Conservation (phyloP, 2,888 invertebrate species). For the Harmothoe impar region DNA sequence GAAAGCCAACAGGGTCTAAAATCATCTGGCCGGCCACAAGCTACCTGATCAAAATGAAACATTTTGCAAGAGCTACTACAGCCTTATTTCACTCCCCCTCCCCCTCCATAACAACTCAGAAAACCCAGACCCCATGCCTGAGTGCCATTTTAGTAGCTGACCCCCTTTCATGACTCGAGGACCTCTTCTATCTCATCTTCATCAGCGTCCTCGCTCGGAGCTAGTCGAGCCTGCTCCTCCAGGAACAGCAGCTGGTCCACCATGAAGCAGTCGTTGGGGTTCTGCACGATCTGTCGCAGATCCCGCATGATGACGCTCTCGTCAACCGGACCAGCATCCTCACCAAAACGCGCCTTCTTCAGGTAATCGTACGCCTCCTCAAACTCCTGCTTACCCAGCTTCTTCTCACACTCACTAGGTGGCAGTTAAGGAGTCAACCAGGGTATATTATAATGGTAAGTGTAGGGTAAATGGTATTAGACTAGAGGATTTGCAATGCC, state of each 20-base stretch:
- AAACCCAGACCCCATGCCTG: no score
- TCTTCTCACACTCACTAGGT: slow-evolving; percentile 79
- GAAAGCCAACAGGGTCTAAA: no score
- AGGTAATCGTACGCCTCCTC: slow-evolving; percentile 80
- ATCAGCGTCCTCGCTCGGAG: not conserved
- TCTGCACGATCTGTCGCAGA: slow-evolving; percentile 78
- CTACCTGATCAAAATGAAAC: no score
- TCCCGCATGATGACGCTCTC: slow-evolving; percentile 81
- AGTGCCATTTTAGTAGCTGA: no score
- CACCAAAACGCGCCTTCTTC: slow-evolving; percentile 76
- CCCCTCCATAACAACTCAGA: no score
- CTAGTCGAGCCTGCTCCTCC: slow-evolving; percentile 76
- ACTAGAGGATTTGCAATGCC: no score
- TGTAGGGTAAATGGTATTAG: no score
- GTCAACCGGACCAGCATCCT: slow-evolving; percentile 72
- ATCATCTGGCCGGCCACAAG: no score
- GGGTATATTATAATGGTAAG: no score
- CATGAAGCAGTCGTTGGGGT: slow-evolving; percentile 82
- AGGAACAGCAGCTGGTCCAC: slow-evolving; percentile 83
- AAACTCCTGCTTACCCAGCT: slow-evolving; percentile 79
- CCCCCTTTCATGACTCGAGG: not conserved
- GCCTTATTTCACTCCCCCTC: no score
- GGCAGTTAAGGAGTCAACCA: slow-evolving; percentile 70
- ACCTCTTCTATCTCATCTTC: slow-evolving; percentile 14
- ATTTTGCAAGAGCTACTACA: no score